Evolutionary conservation across 2,797 vertebrate species (phyloP).

Genomic region (Eulemur rubriventer): DNA sequence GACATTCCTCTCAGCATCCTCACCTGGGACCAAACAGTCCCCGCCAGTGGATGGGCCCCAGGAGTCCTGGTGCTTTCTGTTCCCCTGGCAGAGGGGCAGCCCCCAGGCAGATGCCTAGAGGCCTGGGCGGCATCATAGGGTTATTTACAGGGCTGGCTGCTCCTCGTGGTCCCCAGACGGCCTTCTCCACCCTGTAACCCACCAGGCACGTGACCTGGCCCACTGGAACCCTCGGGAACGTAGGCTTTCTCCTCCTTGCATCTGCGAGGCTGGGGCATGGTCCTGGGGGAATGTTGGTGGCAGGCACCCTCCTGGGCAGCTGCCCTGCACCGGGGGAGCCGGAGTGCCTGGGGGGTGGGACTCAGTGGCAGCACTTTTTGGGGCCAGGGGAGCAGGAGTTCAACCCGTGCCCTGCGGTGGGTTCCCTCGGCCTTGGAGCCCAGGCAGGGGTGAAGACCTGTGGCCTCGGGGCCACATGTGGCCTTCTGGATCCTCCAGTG

Average conservation of each 20-base stretch:
- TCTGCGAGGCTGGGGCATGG: neutral
- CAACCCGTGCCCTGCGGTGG: fast-evolving
- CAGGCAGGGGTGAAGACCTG: neutral
- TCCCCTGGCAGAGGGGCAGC: neutral
- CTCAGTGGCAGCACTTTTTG: fast-evolving
- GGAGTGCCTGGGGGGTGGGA: too few species aligned
- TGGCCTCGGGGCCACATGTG: neutral
- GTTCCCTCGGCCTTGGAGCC: neutral
- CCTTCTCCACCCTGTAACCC: neutral
- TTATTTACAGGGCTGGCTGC: neutral
- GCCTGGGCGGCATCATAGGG: fast-evolving
- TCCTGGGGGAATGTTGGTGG: neutral
- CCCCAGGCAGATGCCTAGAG: neutral
- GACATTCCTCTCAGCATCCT: too few species aligned
- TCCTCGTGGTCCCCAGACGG: neutral
- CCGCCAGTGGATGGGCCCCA: neutral
- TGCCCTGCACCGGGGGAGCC: fast-evolving
- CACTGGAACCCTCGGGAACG: fast-evolving
- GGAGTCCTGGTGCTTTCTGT: neutral
- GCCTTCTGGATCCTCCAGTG: neutral
- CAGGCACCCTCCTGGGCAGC: neutral
- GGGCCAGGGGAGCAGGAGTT: neutral
- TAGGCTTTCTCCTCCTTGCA: neutral
- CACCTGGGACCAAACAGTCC: neutral
- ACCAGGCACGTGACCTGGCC: neutral